Evolutionary conservation across 2,113 vertebrate species (phyloP).

Genomic region (Narcine bancroftii): DNA sequence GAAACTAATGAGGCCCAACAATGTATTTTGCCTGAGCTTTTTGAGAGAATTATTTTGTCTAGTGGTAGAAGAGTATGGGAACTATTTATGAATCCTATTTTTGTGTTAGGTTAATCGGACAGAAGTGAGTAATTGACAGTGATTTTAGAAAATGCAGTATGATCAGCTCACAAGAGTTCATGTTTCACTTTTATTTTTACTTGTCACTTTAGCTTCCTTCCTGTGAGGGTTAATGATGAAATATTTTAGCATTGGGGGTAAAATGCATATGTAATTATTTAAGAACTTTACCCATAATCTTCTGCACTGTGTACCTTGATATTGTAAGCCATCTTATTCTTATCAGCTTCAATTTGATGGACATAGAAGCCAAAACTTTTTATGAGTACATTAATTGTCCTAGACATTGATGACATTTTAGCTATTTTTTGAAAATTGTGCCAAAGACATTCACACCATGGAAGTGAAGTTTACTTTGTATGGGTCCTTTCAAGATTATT

Average conservation of each 20-base stretch:
- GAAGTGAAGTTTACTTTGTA: neutral
- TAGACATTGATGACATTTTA: neutral
- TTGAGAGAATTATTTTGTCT: neutral
- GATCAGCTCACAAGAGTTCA: neutral
- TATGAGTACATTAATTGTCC: neutral
- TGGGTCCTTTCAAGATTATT: neutral
- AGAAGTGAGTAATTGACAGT: neutral
- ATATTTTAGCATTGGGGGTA: neutral
- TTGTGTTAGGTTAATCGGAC: neutral
- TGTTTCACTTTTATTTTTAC: neutral
- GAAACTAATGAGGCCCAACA: neutral
- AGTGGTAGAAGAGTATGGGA: neutral
- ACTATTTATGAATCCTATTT: neutral
- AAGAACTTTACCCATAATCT: neutral
- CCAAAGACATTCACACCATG: neutral
- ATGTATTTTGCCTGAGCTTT: constrained; percentile 19
- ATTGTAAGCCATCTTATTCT: neutral
- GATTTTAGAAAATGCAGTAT: neutral
- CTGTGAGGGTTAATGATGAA: constrained; percentile 9
- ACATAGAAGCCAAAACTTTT: neutral
- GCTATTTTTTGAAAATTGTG: neutral
- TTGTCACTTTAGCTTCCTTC: neutral
- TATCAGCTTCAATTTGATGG: neutral
- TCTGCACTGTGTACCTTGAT: neutral
- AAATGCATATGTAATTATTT: neutral